Conservation (phyloP, 1,140 invertebrate genomes). For the Watersipora subatra region DNA sequence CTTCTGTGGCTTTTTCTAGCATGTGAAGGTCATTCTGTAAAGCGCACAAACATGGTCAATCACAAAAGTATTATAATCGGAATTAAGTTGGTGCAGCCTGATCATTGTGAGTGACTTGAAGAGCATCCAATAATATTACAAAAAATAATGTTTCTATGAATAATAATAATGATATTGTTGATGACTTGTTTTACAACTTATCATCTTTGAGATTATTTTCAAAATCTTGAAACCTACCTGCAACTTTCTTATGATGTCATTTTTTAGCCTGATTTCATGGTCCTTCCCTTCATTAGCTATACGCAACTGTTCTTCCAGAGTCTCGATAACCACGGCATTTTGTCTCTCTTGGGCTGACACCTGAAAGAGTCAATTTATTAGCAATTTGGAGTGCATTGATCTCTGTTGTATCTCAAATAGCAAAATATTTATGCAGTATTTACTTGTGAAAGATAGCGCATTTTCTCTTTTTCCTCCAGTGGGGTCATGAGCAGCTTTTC, state of each 20-base stretch:
- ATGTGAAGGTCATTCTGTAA: constrained; percentile 32
- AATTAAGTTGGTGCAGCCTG: no score
- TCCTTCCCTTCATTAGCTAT: constrained; percentile 33
- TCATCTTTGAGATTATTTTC: no score
- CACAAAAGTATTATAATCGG: no score
- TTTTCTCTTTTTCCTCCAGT: constrained; percentile 32
- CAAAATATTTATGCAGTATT: not conserved
- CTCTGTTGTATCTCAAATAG: not conserved
- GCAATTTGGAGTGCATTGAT: not conserved
- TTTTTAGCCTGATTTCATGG: constrained; percentile 35
- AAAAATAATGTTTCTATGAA: no score
- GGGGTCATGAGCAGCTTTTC: constrained; percentile 33
- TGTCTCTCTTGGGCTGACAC: constrained; percentile 27
- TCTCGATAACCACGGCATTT: constrained; percentile 30
- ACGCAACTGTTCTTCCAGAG: constrained; percentile 29
- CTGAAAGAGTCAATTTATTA: not conserved
- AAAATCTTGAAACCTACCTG: constrained; percentile 8
- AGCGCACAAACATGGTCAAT: not conserved
- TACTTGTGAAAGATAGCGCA: constrained; percentile 24
- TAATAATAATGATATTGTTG: no score
- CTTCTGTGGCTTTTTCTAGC: constrained; percentile 37
- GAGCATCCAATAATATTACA: no score
- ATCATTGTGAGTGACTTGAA: no score
- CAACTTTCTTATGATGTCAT: constrained; percentile 30
- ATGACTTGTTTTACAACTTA: no score